Conservation (phyloP, 2,888 invertebrate genomes). For the Punctoribates punctum region DNA sequence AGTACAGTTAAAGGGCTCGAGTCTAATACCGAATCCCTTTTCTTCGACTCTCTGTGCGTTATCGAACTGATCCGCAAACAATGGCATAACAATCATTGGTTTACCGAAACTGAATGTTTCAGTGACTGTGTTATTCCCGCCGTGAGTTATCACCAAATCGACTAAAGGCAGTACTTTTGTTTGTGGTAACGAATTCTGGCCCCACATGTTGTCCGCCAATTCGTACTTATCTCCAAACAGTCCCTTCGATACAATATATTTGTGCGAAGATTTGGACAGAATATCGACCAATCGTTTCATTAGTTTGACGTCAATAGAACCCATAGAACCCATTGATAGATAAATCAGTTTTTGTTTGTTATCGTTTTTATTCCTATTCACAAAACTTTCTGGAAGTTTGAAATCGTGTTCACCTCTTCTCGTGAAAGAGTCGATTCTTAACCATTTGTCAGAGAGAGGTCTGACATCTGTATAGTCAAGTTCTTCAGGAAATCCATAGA, state of each 20-base stretch:
- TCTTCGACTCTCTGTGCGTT: constrained; percentile 41
- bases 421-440: constrained; percentile 13
- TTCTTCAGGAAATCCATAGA: constrained; percentile 40
- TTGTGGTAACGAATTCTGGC: constrained; percentile 32
- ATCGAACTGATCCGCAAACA: constrained; percentile 39
- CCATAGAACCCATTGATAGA: constrained; percentile 42
- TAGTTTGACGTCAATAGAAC: constrained; percentile 11
- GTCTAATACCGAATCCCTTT: constrained; percentile 30
- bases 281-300: constrained; percentile 35
- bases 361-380: not conserved
- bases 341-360: constrained; percentile 36
- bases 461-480: constrained; percentile 39
- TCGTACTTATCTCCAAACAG: constrained; percentile 6
- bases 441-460: constrained; percentile 26
- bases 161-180: constrained; percentile 26
- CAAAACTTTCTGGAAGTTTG: not conserved
- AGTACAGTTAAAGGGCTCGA: constrained; percentile 21
- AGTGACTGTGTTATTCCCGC: constrained; percentile 38
- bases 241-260: constrained; percentile 41
- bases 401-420: constrained; percentile 4
- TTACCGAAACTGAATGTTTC: constrained; percentile 36
- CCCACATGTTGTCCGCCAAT: constrained; percentile 38
- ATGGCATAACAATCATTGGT: constrained; percentile 41
- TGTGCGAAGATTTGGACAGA: constrained; percentile 25
- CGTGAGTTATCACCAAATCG: constrained; percentile 41